Evolutionary conservation across 2,888 invertebrate genomes (phyloP), one percentile per base, ranked within the genome.

Genomic region (Callyntrura sp.): DNA sequence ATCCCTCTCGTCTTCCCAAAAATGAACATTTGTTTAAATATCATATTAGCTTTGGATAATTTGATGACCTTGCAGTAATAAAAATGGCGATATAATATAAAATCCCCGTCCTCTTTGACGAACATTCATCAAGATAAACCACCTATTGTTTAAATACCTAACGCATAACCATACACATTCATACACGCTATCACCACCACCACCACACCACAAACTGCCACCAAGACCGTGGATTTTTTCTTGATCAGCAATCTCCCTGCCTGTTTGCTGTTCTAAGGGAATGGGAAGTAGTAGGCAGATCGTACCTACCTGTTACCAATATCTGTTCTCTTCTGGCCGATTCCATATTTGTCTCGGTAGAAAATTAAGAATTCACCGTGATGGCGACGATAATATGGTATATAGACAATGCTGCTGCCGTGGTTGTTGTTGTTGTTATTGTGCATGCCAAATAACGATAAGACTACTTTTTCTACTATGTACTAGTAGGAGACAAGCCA

Each of bases 261-360:
- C 51, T 14, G n/a, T n/a, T 51, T 35, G 35, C 6, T 35, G 35
- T 35, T 35, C 35, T 35, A 35, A 35, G 35, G 35, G 35, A 35
- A 35, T 4, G 35, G 35, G 35, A 35, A 73, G 23, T 73, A 73
- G 48, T 73, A 73, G 48, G 43, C 17, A 43, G 76, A 51, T 12
- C 60, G 25, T 45, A 62, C 60, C 35, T 17, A 79, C 11, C 2
- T 35, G 35, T 35, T 35, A 35, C 35, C 35, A 4, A 35, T 35
- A 35, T 35, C 35, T 35, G 3, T 35, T 81, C 81, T 12, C 68
- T 28, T 83, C 43, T 55, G 70, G 83, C 14, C 73, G 73, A 60
- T 12, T 60, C 85, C 85, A 85, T 85, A 85, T 85, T 73, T 78
- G 85, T 85, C 73, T 45, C 55, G 43, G 57, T 48, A 48, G 48